These are phyloP conservation scores for Ptychochromis oligacanthus DNA, from an alignment of 2,113 vertebrate species.

Conservation along the genomic window DNA sequence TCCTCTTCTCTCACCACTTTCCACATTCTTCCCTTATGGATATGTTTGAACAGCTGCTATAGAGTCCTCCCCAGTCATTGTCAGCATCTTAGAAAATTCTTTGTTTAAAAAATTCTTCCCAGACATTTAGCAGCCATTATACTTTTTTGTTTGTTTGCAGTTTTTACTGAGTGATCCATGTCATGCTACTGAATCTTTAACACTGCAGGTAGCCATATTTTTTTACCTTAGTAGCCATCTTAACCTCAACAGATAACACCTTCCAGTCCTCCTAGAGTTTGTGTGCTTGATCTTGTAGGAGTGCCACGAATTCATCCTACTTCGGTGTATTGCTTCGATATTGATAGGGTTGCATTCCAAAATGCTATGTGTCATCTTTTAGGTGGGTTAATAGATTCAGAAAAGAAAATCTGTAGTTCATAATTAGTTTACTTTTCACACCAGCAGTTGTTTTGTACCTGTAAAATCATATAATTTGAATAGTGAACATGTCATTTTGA, in stretches of 20 bases:
- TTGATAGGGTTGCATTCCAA: constrained; percentile 44
- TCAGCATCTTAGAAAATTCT: neutral
- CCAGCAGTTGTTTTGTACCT: constrained; percentile 29
- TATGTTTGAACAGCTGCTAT: constrained; percentile 68
- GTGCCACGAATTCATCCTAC: constrained; percentile 56
- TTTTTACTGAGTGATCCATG: constrained; percentile 22
- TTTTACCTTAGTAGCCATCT: constrained; percentile 56
- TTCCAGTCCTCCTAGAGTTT: constrained; percentile 7
- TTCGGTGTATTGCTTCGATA: constrained; percentile 50
- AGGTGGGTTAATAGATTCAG: neutral
- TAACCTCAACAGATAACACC: constrained; percentile 46
- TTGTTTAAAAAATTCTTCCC: neutral
- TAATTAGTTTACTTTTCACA: neutral
- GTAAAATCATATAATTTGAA: neutral
- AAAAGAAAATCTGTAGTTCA: neutral
- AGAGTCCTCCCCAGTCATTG: neutral
- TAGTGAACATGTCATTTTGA: constrained; percentile 16
- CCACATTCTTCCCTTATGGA: constrained; percentile 32
- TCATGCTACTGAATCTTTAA: constrained; percentile 60
- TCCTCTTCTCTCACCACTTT: constrained; percentile 50
- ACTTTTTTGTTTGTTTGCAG: neutral
- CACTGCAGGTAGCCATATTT: constrained; percentile 61
- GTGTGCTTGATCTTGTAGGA: constrained; percentile 14
- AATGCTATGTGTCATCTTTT: constrained; percentile 2
- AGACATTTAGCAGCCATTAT: neutral